Base-by-base conservation (phyloP, 2,797 vertebrate species). In the Sebastes trivittatus region DNA sequence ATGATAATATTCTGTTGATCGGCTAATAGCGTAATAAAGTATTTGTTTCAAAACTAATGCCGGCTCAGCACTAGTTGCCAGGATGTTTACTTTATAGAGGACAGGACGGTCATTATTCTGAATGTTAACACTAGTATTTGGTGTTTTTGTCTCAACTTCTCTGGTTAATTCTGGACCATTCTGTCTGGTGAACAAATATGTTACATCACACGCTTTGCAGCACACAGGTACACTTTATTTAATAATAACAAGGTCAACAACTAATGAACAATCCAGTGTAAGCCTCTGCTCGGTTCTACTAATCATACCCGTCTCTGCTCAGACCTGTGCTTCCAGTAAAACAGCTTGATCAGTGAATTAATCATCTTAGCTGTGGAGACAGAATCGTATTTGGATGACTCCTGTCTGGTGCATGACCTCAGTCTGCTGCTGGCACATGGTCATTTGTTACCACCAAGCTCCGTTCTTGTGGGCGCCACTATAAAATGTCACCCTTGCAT, bases 341-440 rank as follows among this genome's bases (percentile, higher is more conserved):
- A 78, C 78, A 38, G 72, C 81, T 82, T 63, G 66, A 82, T 88
- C 54, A 82, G 71, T 64, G 72, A 81, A 89, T 91, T 82, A 87
- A 87, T 91, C 78, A 84, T 88, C 66, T 90, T 85, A 80, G 62
- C 78, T 30, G 16, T 67, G 49, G 72, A 80, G 72, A 83, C 59
- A 3, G 64, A 77, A 36, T 69, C 11, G 16, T 72, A 49, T 80
- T 75, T 73, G 72, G 82, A 81, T 46, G 73, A 77, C 78, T 87
- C 73, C 75, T 83, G 81, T 88, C 80, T 75, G 14, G 70, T 79
- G 63, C 20, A 5, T 84, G 89, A 88, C 86, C 87, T 90, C 83
- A 60, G 64, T 64, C 62, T 78, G 61, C 69, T 69, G 1, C 71
- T 65, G 59, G 16, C 69, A 75, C 32, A 27, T 27, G 30, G 30